Evolutionary conservation across 1,140 invertebrate species (phyloP).

Genomic region (Rhopalosiphum padi): DNA sequence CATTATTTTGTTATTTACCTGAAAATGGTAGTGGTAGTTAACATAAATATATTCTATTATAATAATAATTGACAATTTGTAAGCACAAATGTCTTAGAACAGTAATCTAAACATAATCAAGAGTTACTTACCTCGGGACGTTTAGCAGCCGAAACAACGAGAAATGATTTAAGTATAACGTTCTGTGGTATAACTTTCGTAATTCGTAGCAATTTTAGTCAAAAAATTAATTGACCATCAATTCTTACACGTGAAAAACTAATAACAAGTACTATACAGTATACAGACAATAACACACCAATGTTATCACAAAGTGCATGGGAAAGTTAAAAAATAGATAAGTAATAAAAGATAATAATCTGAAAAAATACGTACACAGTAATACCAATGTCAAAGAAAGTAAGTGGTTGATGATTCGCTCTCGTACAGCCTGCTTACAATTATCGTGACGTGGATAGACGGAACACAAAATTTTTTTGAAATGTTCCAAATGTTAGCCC

Average conservation of each 20-base stretch:
- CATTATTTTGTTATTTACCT: too few relatives aligned
- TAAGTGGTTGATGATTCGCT: neutral
- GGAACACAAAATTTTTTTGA: too few relatives aligned
- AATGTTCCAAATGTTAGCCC: too few relatives aligned
- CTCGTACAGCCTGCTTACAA: neutral
- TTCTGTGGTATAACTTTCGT: too few relatives aligned
- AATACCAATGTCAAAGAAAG: neutral
- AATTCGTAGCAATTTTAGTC: too few relatives aligned
- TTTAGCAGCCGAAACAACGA: neutral
- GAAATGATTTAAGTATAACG: neutral
- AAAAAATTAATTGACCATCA: too few relatives aligned
- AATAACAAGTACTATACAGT: too few relatives aligned
- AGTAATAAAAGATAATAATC: neutral
- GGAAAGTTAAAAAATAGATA: neutral
- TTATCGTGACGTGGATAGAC: too few relatives aligned
- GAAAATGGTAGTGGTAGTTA: too few relatives aligned
- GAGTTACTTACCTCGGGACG: neutral
- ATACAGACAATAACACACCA: too few relatives aligned
- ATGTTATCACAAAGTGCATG: too few relatives aligned
- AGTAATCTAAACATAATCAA: neutral
- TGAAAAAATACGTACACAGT: neutral
- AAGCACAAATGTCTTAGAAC: neutral
- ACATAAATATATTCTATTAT: neutral
- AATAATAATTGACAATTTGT: neutral
- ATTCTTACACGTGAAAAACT: too few relatives aligned